These are phyloP conservation scores for Acrocephalus arundinaceus DNA, from an alignment of 2,113 vertebrate genomes.

Conservation along the genomic window DNA sequence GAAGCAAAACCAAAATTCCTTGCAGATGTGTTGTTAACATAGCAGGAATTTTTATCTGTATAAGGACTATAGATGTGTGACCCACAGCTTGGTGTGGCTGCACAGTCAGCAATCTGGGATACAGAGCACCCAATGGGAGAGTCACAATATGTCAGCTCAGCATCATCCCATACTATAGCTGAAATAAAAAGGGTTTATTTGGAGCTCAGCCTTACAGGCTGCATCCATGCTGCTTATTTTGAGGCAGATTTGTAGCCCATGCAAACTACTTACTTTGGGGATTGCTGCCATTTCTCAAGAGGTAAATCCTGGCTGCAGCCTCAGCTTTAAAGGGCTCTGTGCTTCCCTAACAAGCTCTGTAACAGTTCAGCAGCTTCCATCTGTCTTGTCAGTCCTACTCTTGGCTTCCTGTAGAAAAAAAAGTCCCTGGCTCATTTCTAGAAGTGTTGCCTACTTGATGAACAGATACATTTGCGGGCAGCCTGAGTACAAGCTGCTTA, in stretches of 20 bases:
- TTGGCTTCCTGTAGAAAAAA: background rate
- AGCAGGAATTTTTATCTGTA: background rate
- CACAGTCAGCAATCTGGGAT: background rate
- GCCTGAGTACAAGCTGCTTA: background rate
- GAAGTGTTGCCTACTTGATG: background rate
- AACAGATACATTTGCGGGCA: background rate
- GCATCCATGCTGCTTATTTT: background rate
- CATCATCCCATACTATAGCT: background rate
- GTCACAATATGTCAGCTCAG: background rate
- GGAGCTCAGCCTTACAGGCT: background rate
- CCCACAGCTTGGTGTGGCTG: background rate
- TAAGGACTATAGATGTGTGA: background rate
- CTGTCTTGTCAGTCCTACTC: background rate
- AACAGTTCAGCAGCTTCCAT: slow-evolving; percentile 3
- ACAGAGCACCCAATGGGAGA: background rate
- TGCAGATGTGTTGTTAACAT: background rate
- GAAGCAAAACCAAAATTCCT: background rate
- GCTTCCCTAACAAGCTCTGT: background rate
- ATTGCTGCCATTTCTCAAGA: background rate
- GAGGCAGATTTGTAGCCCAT: background rate
- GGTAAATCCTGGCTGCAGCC: background rate
- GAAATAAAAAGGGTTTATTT: background rate
- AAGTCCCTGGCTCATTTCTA: background rate
- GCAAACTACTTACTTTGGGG: background rate
- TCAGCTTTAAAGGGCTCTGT: background rate